Percentiles rank a stretch among this genome's conserved stretches.
Conservation (phyloP, 2,113 vertebrate species). For the Ailuropoda melanoleuca region DNA sequence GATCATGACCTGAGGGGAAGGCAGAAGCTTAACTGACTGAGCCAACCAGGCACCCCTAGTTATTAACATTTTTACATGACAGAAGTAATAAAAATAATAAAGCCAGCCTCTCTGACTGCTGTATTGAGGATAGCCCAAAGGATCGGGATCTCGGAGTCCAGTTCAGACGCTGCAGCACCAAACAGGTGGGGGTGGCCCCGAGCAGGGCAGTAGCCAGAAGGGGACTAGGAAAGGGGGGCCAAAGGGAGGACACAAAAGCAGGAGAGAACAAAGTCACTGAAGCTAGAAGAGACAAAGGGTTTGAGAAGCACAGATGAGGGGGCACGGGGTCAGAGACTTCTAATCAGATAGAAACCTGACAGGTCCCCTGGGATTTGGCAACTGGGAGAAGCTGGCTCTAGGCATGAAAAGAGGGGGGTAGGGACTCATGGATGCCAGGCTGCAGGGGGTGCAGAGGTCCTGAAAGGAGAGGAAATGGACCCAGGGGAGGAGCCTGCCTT, state of each 20-base stretch:
- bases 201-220: not conserved
- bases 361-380: not conserved
- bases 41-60: not conserved
- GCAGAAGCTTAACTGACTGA: not conserved
- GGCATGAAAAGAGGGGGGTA: not conserved
- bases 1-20: too few species aligned
- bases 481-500: not conserved
- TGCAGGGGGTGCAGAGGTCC: not conserved
- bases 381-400: not conserved
- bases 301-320: not conserved
- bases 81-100: not conserved
- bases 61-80: not conserved
- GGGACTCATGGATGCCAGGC: not conserved
- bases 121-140: not conserved
- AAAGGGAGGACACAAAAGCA: not conserved
- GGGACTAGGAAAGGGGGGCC: not conserved
- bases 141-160: not conserved
- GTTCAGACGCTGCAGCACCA: not conserved
- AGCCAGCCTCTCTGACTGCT: not conserved
- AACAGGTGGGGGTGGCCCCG: not conserved
- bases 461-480: not conserved
- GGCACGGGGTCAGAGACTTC: not conserved
- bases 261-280: not conserved
- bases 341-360: not conserved
- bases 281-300: not conserved